Evolutionary conservation across 2,888 invertebrate species (phyloP).

Genomic region (Ectobius pallidus): DNA sequence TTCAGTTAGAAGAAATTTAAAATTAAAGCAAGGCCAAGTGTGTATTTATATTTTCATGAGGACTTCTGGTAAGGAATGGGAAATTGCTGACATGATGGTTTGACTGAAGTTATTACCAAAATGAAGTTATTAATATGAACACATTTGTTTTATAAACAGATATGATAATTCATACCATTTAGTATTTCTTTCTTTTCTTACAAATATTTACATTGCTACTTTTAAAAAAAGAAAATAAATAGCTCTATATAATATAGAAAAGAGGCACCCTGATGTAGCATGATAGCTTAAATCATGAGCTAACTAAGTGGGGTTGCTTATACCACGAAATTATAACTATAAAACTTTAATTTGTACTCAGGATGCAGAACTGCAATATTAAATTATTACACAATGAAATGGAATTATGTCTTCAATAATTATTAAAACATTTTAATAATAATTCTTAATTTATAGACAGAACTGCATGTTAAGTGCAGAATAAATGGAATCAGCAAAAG

Average conservation of each 20-base stretch:
- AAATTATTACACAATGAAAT: background rate
- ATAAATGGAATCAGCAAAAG: background rate
- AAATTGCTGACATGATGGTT: too few species aligned
- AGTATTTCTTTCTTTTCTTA: too few species aligned
- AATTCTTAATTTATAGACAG: background rate
- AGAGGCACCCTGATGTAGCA: background rate
- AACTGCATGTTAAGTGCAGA: background rate
- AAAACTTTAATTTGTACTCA: background rate
- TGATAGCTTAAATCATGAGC: background rate
- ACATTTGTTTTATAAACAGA: too few species aligned
- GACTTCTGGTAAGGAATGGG: too few species aligned
- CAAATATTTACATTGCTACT: background rate
- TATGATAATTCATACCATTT: background rate
- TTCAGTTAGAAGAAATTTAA: too few species aligned
- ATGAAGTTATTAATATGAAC: too few species aligned
- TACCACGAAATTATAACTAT: background rate
- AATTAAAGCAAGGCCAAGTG: too few species aligned
- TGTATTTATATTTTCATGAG: too few species aligned
- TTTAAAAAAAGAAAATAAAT: background rate
- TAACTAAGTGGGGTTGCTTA: background rate
- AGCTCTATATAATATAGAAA: background rate
- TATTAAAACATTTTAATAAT: background rate
- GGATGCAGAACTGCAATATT: background rate
- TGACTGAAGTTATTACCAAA: too few species aligned
- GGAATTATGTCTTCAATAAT: background rate